Conservation (phyloP, 2,888 invertebrate species). For the Trissoscelio sp. region DNA sequence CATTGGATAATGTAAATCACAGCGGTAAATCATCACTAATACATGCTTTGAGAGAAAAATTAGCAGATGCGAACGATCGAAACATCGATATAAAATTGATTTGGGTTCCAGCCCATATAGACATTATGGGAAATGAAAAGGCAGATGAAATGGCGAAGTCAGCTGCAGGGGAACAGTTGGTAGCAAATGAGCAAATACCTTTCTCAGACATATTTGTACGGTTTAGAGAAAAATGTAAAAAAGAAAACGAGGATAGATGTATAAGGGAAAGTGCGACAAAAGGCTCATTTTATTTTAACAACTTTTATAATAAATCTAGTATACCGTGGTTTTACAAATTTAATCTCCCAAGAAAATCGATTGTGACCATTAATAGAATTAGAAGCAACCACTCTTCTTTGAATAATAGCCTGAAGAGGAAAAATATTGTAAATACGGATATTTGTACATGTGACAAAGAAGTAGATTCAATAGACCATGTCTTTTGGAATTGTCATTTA, state of each 20-base stretch:
- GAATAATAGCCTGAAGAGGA: constrained; percentile 18
- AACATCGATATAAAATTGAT: constrained; percentile 2
- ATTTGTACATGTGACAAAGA: neutral
- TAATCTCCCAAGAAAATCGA: constrained; percentile 18
- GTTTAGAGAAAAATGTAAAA: constrained; percentile 10
- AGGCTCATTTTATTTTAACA: constrained; percentile 23
- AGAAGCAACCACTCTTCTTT: constrained; percentile 31
- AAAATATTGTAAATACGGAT: constrained; percentile 15
- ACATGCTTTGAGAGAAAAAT: constrained; percentile 3
- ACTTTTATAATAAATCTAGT: constrained; percentile 7
- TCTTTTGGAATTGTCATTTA: constrained; percentile 30
- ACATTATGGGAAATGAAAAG: constrained; percentile 20
- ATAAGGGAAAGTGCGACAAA: neutral
- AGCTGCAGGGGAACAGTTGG: neutral
- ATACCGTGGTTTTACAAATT: constrained; percentile 13
- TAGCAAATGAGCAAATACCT: neutral
- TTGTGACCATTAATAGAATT: constrained; percentile 34
- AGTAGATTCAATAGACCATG: constrained; percentile 18
- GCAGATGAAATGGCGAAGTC: constrained; percentile 15
- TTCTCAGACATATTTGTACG: constrained; percentile 6
- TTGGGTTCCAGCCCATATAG: constrained; percentile 29
- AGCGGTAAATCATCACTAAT: neutral
- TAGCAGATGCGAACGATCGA: constrained; percentile 4
- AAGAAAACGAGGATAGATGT: neutral
- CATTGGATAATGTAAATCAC: neutral